Conservation (phyloP, 2,888 invertebrate genomes). For the Ecdyonurus torrentis region DNA sequence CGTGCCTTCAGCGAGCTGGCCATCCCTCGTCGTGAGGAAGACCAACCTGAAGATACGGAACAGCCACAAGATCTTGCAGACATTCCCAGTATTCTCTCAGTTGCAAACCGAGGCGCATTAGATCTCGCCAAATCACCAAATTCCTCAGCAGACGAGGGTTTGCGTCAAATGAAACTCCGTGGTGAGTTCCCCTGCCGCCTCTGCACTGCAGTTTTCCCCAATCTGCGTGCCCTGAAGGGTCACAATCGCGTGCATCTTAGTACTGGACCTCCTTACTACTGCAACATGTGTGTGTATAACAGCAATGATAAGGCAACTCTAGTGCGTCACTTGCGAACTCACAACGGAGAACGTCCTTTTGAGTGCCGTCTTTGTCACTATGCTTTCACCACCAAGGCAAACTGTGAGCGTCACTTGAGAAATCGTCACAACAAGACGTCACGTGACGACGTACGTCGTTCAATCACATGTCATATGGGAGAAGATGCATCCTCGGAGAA, state of each 20-base stretch:
- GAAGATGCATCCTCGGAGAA: conserved; percentile 37
- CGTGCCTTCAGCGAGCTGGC: conserved; percentile 4
- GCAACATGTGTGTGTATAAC: conserved; percentile 76
- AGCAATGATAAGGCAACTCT: conserved; percentile 82
- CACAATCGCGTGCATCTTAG: conserved; percentile 76
- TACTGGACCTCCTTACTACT: conserved; percentile 45
- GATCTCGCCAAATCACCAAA: conserved; percentile 10
- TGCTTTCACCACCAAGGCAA: conserved; percentile 93
- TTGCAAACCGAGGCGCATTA: conserved; percentile 36
- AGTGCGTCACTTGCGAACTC: conserved; percentile 80
- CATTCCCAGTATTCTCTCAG: conserved; percentile 65
- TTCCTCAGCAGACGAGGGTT: conserved; percentile 59
- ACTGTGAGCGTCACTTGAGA: conserved; percentile 86
- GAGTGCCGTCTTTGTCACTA: conserved; percentile 91
- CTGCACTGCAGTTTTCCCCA: conserved; percentile 77
- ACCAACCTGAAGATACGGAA: conserved; percentile 26
- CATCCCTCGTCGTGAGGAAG: conserved; percentile 7
- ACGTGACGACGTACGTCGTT: conserved; percentile 73
- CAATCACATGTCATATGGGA: conserved; percentile 73
- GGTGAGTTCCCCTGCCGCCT: conserved; percentile 82
- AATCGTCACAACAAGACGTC: conserved; percentile 78
- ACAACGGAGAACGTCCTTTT: conserved; percentile 89
- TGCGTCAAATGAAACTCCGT: conserved; percentile 73
- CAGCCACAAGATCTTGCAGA: conserved; percentile 62
- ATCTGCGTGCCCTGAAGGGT: conserved; percentile 75